Evolutionary conservation across 2,888 invertebrate species (phyloP).

Genomic region (Chrysotoxum bicinctum): DNA sequence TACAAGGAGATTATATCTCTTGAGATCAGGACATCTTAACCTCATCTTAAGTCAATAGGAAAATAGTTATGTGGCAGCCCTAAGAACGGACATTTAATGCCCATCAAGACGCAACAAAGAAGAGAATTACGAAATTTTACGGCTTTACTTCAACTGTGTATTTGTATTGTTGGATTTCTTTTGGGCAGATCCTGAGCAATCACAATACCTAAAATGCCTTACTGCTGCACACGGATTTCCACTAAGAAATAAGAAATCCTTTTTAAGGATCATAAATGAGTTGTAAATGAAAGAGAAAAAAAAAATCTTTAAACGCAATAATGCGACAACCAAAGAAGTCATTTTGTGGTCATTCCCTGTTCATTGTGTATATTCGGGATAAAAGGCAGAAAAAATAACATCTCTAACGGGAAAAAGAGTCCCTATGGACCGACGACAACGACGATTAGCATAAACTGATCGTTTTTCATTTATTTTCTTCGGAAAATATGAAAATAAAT

Average conservation of each 20-base stretch:
- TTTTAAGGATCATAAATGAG: conserved; percentile 45
- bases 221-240: background rate
- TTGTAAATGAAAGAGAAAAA: conserved; percentile 36
- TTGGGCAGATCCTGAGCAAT: conserved; percentile 1
- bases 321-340: conserved; percentile 63
- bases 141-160: conserved; percentile 23
- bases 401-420: conserved; percentile 60
- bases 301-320: conserved; percentile 55
- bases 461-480: conserved; percentile 68
- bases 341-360: conserved; percentile 68
- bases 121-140: conserved; percentile 61
- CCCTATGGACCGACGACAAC: conserved; percentile 19
- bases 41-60: conserved; percentile 56
- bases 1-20: conserved; percentile 34
- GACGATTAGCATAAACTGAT: conserved; percentile 64
- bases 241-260: conserved; percentile 16
- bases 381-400: background rate
- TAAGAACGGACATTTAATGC: conserved; percentile 35
- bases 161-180: conserved; percentile 3
- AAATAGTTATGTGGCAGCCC: background rate
- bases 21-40: conserved; percentile 51
- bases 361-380: conserved; percentile 19
- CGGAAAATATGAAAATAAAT: conserved; percentile 63
- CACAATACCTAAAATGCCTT: background rate
- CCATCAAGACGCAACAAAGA: conserved; percentile 40